phyloP scores from a whole-genome alignment of 2,797 vertebrate species.

The Botia almorhae region DNA sequence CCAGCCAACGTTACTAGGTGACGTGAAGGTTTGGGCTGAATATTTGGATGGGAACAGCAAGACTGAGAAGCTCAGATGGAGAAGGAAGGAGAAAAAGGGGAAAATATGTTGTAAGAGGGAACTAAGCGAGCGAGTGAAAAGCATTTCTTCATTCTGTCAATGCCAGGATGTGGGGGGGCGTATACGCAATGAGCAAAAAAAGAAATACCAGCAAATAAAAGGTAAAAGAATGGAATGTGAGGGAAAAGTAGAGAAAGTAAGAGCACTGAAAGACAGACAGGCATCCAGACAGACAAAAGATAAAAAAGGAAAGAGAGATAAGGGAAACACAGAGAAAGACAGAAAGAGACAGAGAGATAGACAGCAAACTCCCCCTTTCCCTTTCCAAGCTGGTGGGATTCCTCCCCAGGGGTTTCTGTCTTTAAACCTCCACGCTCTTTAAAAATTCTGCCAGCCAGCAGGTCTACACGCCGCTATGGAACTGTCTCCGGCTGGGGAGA shows the following conservation, averaged over 20 bases:
- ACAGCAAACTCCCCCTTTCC: conserved; percentile 78
- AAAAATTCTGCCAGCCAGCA: conserved; percentile 94
- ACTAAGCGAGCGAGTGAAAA: conserved; percentile 47
- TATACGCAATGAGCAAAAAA: conserved; percentile 50
- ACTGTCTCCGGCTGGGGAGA: conserved; percentile 70
- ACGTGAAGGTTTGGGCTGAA: conserved; percentile 50
- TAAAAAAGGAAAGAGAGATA: conserved; percentile 45
- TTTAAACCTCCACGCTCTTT: conserved; percentile 95
- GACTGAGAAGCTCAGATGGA: conserved; percentile 47
- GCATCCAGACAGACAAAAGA: conserved; percentile 48
- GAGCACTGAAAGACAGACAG: conserved; percentile 25
- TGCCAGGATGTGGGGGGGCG: conserved; percentile 21
- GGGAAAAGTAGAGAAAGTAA: conserved; percentile 33
- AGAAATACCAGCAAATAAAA: conserved; percentile 43
- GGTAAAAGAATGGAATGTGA: conserved; percentile 49
- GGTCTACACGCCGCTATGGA: conserved; percentile 87
- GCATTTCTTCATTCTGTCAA: conserved; percentile 58
- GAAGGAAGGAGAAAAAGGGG: conserved; percentile 26
- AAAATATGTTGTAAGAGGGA: conserved; percentile 33
- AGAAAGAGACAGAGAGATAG: conserved; percentile 49
- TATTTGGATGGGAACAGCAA: conserved; percentile 54
- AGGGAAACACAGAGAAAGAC: conserved; percentile 21
- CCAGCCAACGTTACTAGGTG: conserved; percentile 47
- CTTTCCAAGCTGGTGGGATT: conserved; percentile 88
- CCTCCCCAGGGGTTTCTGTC: conserved; percentile 89